Evolutionary conservation across 2,113 vertebrate species (phyloP).

Genomic region (Anguilla japonica): DNA sequence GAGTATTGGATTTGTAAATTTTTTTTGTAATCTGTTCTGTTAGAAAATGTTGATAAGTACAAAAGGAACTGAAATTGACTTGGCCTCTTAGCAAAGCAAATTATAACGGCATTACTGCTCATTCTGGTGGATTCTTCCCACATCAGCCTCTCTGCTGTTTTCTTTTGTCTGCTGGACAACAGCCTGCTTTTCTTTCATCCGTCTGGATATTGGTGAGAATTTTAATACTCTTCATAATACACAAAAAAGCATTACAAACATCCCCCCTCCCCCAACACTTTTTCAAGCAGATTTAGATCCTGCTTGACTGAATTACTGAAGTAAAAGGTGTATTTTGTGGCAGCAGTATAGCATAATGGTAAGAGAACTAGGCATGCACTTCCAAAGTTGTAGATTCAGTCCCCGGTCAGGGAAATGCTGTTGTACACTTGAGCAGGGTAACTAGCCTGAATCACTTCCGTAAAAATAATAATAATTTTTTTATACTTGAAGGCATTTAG

Average conservation of each 20-base stretch:
- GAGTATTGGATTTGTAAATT: constrained; percentile 37
- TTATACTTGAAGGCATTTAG: too few species aligned
- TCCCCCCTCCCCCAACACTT: too few species aligned
- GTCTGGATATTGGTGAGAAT: not conserved
- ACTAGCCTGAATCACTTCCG: too few species aligned
- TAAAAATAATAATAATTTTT: too few species aligned
- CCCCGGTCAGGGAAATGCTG: too few species aligned
- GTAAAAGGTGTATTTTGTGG: too few species aligned
- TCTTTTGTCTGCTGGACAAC: not conserved
- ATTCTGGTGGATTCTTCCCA: constrained; percentile 25
- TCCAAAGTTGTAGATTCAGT: too few species aligned
- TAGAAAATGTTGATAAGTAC: constrained; percentile 45
- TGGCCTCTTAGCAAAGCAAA: constrained; percentile 40
- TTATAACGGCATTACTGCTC: constrained; percentile 34
- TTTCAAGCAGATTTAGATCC: too few species aligned
- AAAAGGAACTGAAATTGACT: constrained; percentile 48
- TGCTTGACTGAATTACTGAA: too few species aligned
- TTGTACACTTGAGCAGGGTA: too few species aligned
- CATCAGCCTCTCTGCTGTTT: not conserved
- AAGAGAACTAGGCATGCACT: too few species aligned
- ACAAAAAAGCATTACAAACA: not conserved
- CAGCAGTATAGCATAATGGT: too few species aligned
- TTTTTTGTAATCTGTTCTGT: constrained; percentile 38
- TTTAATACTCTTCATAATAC: not conserved
- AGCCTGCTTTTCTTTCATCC: not conserved